Percentiles rank a stretch among this genome's conserved stretches.
phyloP scores from a whole-genome alignment of 2,113 vertebrate species.

The Entelurus aequoreus region DNA sequence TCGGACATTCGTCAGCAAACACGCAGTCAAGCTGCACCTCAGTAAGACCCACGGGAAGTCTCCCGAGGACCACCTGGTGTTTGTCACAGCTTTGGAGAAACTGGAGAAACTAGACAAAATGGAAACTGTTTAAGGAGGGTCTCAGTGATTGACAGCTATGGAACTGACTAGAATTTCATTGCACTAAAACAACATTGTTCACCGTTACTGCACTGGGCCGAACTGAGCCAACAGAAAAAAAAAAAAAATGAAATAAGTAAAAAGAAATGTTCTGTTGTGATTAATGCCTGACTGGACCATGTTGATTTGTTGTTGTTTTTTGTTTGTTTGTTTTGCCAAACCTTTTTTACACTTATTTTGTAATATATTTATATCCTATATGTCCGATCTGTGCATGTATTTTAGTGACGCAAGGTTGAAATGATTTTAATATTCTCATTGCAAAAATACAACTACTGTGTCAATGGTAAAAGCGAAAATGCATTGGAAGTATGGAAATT shows the following conservation, averaged over 20 bases:
- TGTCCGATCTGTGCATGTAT: constrained; percentile 78
- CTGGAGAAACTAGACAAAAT: constrained; percentile 87
- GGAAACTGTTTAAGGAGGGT: constrained; percentile 67
- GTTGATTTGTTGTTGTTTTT: constrained; percentile 67
- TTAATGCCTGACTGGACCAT: constrained; percentile 91
- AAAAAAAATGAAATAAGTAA: constrained; percentile 23
- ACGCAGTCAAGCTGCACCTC: constrained; percentile 99
- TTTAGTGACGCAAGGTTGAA: constrained; percentile 92
- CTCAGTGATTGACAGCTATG: constrained; percentile 80
- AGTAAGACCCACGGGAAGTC: constrained; percentile 99
- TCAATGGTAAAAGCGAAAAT: constrained; percentile 78
- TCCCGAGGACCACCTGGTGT: constrained; percentile 99
- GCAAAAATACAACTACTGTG: constrained; percentile 72
- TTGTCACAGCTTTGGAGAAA: constrained; percentile 97
- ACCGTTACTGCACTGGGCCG: constrained; percentile 91
- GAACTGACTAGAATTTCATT: constrained; percentile 83
- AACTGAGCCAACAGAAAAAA: constrained; percentile 83
- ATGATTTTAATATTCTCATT: constrained; percentile 70
- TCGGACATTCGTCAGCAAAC: constrained; percentile 99
- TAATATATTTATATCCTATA: constrained; percentile 80
- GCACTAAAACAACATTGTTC: constrained; percentile 82
- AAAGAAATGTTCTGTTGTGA: constrained; percentile 86
- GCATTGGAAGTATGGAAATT: constrained; percentile 76
- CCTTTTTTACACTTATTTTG: constrained; percentile 70
- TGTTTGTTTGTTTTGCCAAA: constrained; percentile 72